Evolutionary conservation across 2,888 invertebrate genomes (phyloP).

Genomic region (Drosophila pseudotakahashii): DNA sequence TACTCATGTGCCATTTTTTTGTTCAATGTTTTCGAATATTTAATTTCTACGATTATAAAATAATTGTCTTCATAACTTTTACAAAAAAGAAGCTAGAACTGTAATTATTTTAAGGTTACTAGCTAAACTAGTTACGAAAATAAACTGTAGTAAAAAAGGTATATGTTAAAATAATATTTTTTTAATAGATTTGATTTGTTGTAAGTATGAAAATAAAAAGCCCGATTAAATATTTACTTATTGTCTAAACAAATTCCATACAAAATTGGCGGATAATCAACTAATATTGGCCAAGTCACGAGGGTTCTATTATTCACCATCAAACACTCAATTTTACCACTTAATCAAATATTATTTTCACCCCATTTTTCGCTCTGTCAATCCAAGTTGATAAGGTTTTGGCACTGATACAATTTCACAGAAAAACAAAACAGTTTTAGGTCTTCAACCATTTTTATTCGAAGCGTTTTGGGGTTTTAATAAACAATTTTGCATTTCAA

Average conservation of each 20-base stretch:
- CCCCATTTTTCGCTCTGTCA: neutral
- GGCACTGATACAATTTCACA: too few species aligned
- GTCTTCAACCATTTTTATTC: neutral
- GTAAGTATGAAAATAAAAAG: too few species aligned
- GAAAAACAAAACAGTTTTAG: neutral
- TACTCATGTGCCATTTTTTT: neutral
- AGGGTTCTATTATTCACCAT: neutral
- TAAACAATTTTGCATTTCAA: too few species aligned
- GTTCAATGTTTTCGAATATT: neutral
- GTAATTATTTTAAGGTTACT: neutral
- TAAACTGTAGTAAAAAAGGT: neutral
- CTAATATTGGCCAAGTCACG: neutral
- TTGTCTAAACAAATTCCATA: neutral
- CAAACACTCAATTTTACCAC: neutral
- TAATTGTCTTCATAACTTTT: neutral
- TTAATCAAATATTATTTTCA: slow-evolving; percentile 11
- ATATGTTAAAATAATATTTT: neutral
- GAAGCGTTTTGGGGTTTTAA: neutral
- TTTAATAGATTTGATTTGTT: too few species aligned
- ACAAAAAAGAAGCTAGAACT: neutral
- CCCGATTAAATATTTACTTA: neutral
- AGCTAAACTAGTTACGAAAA: neutral
- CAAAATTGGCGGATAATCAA: slow-evolving; percentile 9
- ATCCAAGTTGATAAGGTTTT: neutral
- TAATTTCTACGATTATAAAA: neutral